Percentiles rank a stretch among this genome's conserved stretches.
These are phyloP conservation scores for Noctua fimbriata DNA, from an alignment of 2,888 invertebrate genomes.

Conservation along the genomic window DNA sequence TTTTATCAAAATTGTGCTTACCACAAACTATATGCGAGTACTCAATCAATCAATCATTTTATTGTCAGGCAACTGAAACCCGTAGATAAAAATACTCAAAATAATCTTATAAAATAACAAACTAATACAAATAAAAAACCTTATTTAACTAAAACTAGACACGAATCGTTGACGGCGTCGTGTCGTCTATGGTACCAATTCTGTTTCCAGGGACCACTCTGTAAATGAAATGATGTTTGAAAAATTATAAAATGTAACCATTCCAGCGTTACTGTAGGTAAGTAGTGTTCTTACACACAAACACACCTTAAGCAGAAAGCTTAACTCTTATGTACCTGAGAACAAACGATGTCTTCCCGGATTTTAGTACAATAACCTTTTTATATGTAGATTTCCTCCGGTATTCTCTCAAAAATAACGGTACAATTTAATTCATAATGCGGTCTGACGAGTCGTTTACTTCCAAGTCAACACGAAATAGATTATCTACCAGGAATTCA, in stretches of 20 bases:
- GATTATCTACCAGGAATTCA: neutral
- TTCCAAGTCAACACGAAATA: conserved; percentile 20
- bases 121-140: too few relatives aligned
- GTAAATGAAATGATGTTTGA: conserved; percentile 2
- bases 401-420: conserved; percentile 32
- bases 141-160: too few relatives aligned
- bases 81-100: too few relatives aligned
- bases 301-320: neutral
- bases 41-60: too few relatives aligned
- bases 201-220: neutral
- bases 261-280: conserved; percentile 11
- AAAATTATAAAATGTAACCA: conserved; percentile 34
- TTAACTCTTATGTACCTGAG: conserved; percentile 20
- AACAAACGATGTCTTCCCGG: conserved; percentile 25
- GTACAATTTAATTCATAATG: conserved; percentile 19
- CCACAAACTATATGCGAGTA: too few relatives aligned
- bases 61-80: too few relatives aligned
- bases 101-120: too few relatives aligned
- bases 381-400: conserved; percentile 45
- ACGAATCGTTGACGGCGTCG: too few relatives aligned
- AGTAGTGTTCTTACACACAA: conserved; percentile 20
- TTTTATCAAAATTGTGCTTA: neutral
- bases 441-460: neutral
- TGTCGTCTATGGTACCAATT: neutral
- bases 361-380: conserved; percentile 29